A percentile compares a stretch with the other conserved stretches of the same genome.
phyloP scores from a whole-genome alignment of 2,113 vertebrate species.

The Galbula dea region DNA sequence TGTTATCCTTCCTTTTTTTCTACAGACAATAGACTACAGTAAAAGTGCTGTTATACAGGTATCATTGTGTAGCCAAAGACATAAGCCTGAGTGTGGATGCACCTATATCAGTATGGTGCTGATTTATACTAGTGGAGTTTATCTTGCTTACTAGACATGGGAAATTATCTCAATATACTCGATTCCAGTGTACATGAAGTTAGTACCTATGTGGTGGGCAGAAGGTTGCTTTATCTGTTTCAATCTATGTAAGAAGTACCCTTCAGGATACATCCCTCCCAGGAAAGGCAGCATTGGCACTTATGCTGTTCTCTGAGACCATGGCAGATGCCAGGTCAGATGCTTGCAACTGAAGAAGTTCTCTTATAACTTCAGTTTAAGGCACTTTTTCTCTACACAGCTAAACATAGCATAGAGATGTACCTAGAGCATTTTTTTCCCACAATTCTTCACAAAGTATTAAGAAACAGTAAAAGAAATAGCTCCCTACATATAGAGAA shows the following conservation, averaged over 20 bases:
- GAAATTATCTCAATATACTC: neutral
- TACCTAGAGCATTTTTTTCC: neutral
- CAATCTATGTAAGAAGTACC: neutral
- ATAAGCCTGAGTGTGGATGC: too few species aligned
- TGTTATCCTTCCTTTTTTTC: neutral
- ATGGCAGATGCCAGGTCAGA: neutral
- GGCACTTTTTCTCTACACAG: neutral
- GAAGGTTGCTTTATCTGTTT: neutral
- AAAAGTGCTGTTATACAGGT: neutral
- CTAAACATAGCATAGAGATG: neutral
- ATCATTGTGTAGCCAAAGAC: neutral
- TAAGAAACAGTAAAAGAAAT: neutral
- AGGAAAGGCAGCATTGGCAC: neutral
- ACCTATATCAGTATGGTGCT: neutral
- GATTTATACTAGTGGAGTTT: neutral
- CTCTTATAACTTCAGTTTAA: neutral
- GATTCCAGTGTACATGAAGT: rapidly evolving
- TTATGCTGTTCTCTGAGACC: neutral
- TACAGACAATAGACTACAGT: neutral
- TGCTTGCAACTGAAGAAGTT: neutral
- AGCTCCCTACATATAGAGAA: neutral
- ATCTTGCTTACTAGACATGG: neutral
- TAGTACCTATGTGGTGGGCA: neutral
- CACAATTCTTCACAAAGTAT: neutral
- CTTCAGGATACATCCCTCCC: neutral